Base-by-base conservation (phyloP, 2,113 vertebrate species). In the Genyomyrus donnyi region DNA sequence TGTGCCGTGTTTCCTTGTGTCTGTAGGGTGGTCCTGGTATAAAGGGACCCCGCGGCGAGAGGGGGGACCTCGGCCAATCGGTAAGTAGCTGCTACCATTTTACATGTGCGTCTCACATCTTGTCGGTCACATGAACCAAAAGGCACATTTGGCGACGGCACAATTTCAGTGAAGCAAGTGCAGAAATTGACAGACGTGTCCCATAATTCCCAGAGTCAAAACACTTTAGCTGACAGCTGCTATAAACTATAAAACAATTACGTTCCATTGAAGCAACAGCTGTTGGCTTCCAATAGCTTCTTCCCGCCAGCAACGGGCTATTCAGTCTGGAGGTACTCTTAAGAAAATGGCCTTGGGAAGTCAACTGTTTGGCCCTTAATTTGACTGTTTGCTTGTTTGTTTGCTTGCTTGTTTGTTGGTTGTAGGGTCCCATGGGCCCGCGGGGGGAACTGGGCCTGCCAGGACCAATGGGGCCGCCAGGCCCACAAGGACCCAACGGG, bases 1-100 rank as follows among this genome's bases (percentile, higher is more conserved):
- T 21, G 42, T 62, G 6, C 35, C 9, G 0, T 46, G 70, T 46
- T 66, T 66, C 46, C 62, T 93, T 91, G 88, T 93, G 91, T 89
- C 95, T 96, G 91, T 95, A 99, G 98, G 98, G 98, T 86, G 95
- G 97, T 87, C 97, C 97, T 89, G 98, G 98, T 0, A 94, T 96
- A 90, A 99, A 98, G 94, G 98, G 98, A 91, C 96, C 98, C 85
- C 96, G 98, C 95, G 98, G 98, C 92, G 98, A 99, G 93, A 97
- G 98, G 94, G 98, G 98, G 90, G 94, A 96, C 89, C 91, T 90
- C 13, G 98, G 98, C 89, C 94, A 95, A 4, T 4, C 95, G 92
- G 98, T 99, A 96, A 98, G 97, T 2, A 85, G 80, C 87, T n/a
- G 24, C 11, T 31, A 39, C 21, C 80, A 27, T 7, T 50, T 42